These are phyloP conservation scores for Agrochola lota DNA, from an alignment of 2,888 invertebrate species.

Conservation along the genomic window DNA sequence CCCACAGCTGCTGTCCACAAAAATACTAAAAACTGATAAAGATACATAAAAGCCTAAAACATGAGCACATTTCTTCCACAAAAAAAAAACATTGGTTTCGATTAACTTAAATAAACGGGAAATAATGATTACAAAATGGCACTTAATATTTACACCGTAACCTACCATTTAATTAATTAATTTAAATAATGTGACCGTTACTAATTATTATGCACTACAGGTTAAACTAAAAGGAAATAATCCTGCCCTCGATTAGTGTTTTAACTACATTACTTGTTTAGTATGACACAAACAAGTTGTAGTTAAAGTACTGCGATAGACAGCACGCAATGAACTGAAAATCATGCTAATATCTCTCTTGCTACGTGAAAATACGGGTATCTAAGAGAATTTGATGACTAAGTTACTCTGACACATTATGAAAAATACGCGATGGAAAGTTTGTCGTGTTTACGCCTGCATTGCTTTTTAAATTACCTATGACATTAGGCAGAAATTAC, in stretches of 20 bases:
- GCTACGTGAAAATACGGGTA: conserved; percentile 35
- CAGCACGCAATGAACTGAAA: conserved; percentile 73
- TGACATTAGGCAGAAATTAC: neutral
- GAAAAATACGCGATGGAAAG: conserved; percentile 1
- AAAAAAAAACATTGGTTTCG: conserved; percentile 46
- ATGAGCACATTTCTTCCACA: conserved; percentile 56
- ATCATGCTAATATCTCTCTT: conserved; percentile 68
- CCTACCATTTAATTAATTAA: conserved; percentile 62
- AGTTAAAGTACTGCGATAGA: conserved; percentile 73
- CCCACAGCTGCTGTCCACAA: neutral
- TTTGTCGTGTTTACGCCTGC: neutral
- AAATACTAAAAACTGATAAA: neutral
- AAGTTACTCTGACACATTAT: neutral
- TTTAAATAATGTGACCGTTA: conserved; percentile 68
- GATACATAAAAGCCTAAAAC: conserved; percentile 16
- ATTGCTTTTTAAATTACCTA: no score
- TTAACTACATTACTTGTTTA: conserved; percentile 84
- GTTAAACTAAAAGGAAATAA: conserved; percentile 60
- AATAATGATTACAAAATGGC: conserved; percentile 80
- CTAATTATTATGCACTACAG: conserved; percentile 57
- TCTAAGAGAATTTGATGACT: conserved; percentile 47
- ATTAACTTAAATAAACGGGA: conserved; percentile 68
- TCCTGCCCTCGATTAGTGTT: conserved; percentile 66
- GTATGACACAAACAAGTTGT: conserved; percentile 84
- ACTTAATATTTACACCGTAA: conserved; percentile 82